These are phyloP conservation scores for Megalopta genalis DNA, from an alignment of 1,140 invertebrate species.

Conservation along the genomic window DNA sequence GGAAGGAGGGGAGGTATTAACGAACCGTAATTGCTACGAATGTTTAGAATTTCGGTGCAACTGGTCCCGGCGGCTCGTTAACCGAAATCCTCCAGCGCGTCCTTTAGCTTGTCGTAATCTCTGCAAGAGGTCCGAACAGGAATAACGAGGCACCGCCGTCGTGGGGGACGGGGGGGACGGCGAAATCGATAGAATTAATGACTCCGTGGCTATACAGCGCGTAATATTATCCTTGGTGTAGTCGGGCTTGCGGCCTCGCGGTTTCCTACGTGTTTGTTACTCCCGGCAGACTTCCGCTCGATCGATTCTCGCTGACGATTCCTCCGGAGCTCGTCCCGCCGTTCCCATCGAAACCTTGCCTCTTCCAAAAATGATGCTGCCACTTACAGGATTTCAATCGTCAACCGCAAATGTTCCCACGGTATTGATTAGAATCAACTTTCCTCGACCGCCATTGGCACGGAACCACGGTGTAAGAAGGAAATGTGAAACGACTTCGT, in stretches of 20 bases:
- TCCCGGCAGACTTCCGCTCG: slow-evolving; percentile 31
- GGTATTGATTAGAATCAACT: too few species aligned
- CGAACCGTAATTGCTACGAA: slow-evolving; percentile 9
- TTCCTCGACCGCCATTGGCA: too few species aligned
- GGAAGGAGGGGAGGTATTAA: neutral
- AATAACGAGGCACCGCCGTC: slow-evolving; percentile 25
- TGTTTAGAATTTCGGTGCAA: slow-evolving; percentile 20
- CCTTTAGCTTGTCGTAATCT: slow-evolving; percentile 35
- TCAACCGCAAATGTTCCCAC: too few species aligned
- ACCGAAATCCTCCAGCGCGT: slow-evolving; percentile 4
- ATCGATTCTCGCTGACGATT: slow-evolving; percentile 34
- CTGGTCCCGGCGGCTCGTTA: slow-evolving; percentile 28
- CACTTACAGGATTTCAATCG: neutral
- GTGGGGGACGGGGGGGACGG: neutral
- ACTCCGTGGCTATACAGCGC: slow-evolving; percentile 23
- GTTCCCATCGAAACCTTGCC: neutral
- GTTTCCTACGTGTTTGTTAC: slow-evolving; percentile 35
- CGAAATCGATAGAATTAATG: slow-evolving; percentile 47
- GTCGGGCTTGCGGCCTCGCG: slow-evolving; percentile 2
- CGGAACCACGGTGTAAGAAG: too few species aligned
- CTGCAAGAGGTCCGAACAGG: slow-evolving; percentile 28
- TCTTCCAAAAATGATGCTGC: neutral
- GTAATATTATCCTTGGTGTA: slow-evolving; percentile 34
- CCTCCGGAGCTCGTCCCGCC: neutral
- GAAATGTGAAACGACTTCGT: too few species aligned